Conservation (phyloP, 2,888 invertebrate species). For the Tetranychus truncatus region DNA sequence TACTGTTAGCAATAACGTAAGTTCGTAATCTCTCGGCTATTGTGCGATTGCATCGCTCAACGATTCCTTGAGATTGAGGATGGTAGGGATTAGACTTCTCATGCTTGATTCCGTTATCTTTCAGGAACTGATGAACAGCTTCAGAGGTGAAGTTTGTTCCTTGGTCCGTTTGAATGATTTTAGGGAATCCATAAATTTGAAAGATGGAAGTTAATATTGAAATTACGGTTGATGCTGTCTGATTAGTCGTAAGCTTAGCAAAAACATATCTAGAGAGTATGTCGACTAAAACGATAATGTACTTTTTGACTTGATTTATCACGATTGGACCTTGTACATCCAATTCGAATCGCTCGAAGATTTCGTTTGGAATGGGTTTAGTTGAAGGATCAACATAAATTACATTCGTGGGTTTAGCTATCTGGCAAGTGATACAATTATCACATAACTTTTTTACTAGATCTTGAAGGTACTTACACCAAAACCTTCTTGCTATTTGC, state of each 20-base stretch:
- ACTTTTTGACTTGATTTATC: not conserved
- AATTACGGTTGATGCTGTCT: too few species aligned
- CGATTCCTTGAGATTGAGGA: too few species aligned
- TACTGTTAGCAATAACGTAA: too few species aligned
- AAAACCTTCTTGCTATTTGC: not conserved
- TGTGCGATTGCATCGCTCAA: too few species aligned
- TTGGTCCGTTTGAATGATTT: not conserved
- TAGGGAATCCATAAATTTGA: not conserved
- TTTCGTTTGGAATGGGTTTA: not conserved
- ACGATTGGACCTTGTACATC: not conserved
- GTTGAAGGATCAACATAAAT: not conserved
- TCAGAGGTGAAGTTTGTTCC: too few species aligned
- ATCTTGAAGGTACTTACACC: not conserved
- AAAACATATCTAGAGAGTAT: not conserved
- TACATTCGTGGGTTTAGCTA: not conserved
- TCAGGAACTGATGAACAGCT: too few species aligned
- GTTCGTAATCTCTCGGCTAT: too few species aligned
- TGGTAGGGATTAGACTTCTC: too few species aligned
- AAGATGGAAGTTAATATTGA: too few species aligned
- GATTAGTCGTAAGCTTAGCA: not conserved
- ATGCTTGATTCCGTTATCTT: too few species aligned
- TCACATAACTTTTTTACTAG: not conserved
- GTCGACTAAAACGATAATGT: not conserved
- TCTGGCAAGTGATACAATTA: not conserved
- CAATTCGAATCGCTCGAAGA: not conserved